Base-by-base conservation (phyloP, 2,888 invertebrate genomes). In the Octodonta nipae region DNA sequence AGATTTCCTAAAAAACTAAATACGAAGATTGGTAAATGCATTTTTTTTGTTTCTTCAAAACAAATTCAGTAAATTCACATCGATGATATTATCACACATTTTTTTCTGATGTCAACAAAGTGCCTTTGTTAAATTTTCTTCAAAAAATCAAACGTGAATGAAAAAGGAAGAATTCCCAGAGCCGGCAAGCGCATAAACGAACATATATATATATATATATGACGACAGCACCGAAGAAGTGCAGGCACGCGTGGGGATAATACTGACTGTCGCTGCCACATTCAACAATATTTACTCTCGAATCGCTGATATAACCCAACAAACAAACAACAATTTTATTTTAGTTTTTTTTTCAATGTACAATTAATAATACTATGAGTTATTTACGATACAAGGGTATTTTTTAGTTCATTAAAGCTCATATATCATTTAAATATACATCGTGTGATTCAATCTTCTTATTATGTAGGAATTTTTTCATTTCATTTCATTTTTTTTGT, bases 211-310 rank as follows among this genome's bases (percentile, higher is more conserved):
- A 22, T 22, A 22, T 20, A 20, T 20, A 20, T 20, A 26, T 26
- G 50, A 54, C 52, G 53, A 51, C 54, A 54, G 55, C 54, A 56
- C 56, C 54, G 35, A 41, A 48, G 12, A 53, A 55, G 55, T 56
- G 57, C 58, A 58, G 58, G 58, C 59, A 58, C 58, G 56, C 56
- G 50, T 51, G 49, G 56, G 54, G 51, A 12, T 58, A 58, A 58
- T 58, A 59, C 57, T 58, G 58, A 56, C 57, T 48, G 51, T 54
- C 52, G 56, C 56, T 56, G 57, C 57, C 58, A 55, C 54, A 54
- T 52, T 52, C 47, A 55, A 55, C 54, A 54, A 54, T 55, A 52
- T 54, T 26, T 12, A 11, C 30, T 20, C 28, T 32, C 33, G 30
- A 47, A 44, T 51, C 44, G 46, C 50, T 49, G 52, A 52, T n/a